Evolutionary conservation across 1,140 invertebrate genomes (phyloP).

Genomic region (Oedothorax gibbosus): DNA sequence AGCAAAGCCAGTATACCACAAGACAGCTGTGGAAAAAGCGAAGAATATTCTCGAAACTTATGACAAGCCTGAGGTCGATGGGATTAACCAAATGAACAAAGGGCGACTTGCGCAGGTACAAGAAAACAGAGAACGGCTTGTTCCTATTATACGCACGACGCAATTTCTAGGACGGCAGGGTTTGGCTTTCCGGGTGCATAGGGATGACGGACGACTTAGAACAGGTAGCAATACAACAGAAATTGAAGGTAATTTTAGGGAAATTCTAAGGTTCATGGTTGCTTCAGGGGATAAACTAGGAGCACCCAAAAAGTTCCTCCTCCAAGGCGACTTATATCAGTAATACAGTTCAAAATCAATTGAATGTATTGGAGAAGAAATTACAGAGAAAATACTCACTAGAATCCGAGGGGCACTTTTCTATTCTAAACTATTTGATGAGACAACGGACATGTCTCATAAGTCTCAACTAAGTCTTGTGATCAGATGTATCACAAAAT

Average conservation of each 20-base stretch:
- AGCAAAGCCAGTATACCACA: no score
- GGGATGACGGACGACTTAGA: not conserved
- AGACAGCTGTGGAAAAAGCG: no score
- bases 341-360: conserved; percentile 4
- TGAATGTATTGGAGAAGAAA: not conserved
- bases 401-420: not conserved
- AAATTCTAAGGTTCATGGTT: not conserved
- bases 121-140: conserved; percentile 8
- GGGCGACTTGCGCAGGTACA: not conserved
- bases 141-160: not conserved
- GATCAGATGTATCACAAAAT: not conserved
- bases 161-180: not conserved
- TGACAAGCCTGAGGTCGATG: not conserved
- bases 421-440: not conserved
- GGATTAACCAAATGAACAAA: conserved; percentile 4
- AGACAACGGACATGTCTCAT: not conserved
- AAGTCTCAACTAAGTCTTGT: not conserved
- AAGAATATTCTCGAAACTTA: no score
- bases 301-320: conserved; percentile 5
- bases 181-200: not conserved
- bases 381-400: conserved; percentile 7
- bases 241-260: no score
- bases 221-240: not conserved
- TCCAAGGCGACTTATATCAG: not conserved
- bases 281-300: not conserved